Percentiles rank a stretch among this genome's conserved stretches.
These are phyloP conservation scores for Onychomys leucogaster DNA, from an alignment of 2,797 vertebrate genomes.

Conservation along the genomic window DNA sequence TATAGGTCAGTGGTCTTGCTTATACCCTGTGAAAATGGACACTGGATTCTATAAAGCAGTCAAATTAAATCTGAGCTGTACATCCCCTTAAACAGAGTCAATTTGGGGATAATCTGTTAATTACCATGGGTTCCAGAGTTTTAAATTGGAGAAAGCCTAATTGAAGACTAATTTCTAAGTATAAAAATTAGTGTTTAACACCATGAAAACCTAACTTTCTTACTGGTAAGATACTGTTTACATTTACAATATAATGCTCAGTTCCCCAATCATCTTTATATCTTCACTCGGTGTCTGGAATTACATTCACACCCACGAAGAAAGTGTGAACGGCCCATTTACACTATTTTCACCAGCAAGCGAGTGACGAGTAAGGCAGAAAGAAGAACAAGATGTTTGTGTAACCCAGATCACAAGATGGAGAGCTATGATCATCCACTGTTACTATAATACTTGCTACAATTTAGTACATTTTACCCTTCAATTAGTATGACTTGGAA, in stretches of 20 bases:
- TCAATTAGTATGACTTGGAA: background rate
- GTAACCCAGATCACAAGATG: background rate
- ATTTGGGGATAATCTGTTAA: constrained; percentile 20
- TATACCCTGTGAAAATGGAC: background rate
- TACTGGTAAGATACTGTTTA: constrained; percentile 42
- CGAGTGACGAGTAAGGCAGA: background rate
- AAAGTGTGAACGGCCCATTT: background rate
- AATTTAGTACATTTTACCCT: background rate
- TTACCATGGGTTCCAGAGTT: constrained; percentile 5
- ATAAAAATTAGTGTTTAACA: constrained; percentile 19
- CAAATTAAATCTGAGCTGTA: constrained; percentile 29
- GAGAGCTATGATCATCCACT: background rate
- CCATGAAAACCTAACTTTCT: constrained; percentile 33
- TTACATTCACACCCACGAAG: background rate
- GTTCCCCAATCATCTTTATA: background rate
- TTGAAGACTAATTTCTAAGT: constrained; percentile 40
- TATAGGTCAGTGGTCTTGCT: background rate
- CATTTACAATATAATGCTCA: background rate
- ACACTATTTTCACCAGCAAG: background rate
- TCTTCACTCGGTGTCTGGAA: background rate
- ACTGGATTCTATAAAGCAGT: background rate
- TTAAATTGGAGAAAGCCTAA: constrained; percentile 36
- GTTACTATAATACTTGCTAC: background rate
- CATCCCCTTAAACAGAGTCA: background rate
- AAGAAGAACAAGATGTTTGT: background rate